Percentiles rank a stretch among this genome's conserved stretches.
Evolutionary conservation across 2,888 invertebrate species (phyloP).

Genomic region (Xestia xanthographa): DNA sequence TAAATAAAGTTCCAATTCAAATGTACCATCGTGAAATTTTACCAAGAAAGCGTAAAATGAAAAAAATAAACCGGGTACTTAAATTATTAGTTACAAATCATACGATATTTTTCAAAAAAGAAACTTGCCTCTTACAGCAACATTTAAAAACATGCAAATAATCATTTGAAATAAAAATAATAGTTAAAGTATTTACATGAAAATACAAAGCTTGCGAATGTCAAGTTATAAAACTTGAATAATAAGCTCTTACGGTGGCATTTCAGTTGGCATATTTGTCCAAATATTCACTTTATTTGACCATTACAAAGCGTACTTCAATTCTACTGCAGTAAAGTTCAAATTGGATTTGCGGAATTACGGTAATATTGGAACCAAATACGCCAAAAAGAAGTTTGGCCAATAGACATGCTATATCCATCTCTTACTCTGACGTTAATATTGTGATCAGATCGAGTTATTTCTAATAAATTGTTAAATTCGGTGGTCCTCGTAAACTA

Average conservation of each 20-base stretch:
- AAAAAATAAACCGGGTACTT: not conserved
- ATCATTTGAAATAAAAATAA: conserved; percentile 37
- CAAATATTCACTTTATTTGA: conserved; percentile 5
- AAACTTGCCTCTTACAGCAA: conserved; percentile 21
- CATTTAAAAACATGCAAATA: conserved; percentile 33
- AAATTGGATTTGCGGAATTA: not conserved
- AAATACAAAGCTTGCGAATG: conserved; percentile 47
- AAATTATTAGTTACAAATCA: conserved; percentile 17
- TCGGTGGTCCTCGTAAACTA: conserved; percentile 64
- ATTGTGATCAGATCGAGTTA: conserved; percentile 48
- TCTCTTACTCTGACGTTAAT: conserved; percentile 42
- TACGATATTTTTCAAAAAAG: conserved; percentile 23
- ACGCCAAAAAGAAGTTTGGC: conserved; percentile 9
- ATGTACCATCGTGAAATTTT: not conserved
- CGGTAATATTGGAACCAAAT: conserved; percentile 16
- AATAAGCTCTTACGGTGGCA: conserved; percentile 47
- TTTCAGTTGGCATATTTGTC: conserved; percentile 9
- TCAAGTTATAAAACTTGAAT: conserved; percentile 40
- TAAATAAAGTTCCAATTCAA: conserved; percentile 19
- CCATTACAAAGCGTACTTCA: conserved; percentile 9
- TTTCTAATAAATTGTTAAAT: conserved; percentile 56
- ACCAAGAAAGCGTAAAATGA: not conserved
- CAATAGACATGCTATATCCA: conserved; percentile 15
- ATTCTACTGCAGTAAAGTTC: not conserved
- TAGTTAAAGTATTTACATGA: conserved; percentile 54